Evolutionary conservation across 2,888 invertebrate species (phyloP).

Genomic region (Apomyelois bistriatella): DNA sequence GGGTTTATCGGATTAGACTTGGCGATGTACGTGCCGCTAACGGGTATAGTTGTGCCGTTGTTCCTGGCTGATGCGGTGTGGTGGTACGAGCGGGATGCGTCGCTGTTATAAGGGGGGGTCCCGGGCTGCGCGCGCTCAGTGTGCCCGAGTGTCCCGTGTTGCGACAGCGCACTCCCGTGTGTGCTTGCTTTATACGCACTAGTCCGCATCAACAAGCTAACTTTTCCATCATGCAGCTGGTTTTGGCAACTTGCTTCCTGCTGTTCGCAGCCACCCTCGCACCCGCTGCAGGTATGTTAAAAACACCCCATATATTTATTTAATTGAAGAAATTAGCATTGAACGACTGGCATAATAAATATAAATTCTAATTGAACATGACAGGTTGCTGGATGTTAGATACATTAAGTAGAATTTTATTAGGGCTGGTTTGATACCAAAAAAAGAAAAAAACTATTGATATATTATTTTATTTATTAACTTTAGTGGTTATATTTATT

Average conservation of each 20-base stretch:
- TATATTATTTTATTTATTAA: no score
- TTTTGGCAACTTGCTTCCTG: slow-evolving; percentile 77
- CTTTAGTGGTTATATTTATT: no score
- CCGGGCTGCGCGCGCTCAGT: slow-evolving; percentile 76
- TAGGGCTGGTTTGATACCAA: no score
- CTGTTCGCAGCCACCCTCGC: slow-evolving; percentile 73
- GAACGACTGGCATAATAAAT: slow-evolving; percentile 15
- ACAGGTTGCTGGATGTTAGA: background rate
- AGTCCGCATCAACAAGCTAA: slow-evolving; percentile 40
- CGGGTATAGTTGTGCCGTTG: slow-evolving; percentile 38
- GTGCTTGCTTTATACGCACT: slow-evolving; percentile 40
- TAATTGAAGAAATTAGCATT: background rate
- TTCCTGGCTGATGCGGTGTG: slow-evolving; percentile 35
- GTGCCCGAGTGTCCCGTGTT: slow-evolving; percentile 76
- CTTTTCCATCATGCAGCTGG: slow-evolving; percentile 61
- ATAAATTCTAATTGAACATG: slow-evolving; percentile 17
- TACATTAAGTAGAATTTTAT: background rate
- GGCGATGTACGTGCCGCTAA: slow-evolving; percentile 47
- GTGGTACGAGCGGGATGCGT: slow-evolving; percentile 71
- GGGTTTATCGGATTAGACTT: slow-evolving; percentile 21
- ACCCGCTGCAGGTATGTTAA: slow-evolving; percentile 77
- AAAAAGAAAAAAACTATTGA: no score
- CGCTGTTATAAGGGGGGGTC: slow-evolving; percentile 76
- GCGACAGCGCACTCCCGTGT: slow-evolving; percentile 64
- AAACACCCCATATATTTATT: slow-evolving; percentile 12